Percentiles rank a stretch among this genome's conserved stretches.
These are phyloP conservation scores for Motacilla alba DNA, from an alignment of 2,113 vertebrate species.

Conservation along the genomic window DNA sequence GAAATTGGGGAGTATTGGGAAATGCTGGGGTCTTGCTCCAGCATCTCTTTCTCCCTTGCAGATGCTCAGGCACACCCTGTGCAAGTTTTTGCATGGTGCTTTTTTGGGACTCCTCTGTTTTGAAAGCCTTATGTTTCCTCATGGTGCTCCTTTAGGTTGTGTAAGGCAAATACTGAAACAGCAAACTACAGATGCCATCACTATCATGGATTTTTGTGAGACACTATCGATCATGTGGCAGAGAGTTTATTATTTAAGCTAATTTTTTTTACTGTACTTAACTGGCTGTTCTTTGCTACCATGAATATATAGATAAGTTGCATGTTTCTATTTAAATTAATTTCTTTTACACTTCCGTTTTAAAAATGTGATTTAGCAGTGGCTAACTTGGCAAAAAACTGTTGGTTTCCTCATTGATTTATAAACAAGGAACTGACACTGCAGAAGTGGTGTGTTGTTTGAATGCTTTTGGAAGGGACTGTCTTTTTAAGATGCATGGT, in stretches of 20 bases:
- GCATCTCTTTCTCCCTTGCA: not conserved
- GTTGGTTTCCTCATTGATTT: slow-evolving; percentile 11
- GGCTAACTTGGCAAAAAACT: slow-evolving; percentile 35
- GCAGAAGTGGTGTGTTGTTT: not conserved
- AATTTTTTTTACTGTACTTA: not conserved
- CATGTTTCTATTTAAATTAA: not conserved
- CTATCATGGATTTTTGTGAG: not conserved
- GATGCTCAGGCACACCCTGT: not conserved
- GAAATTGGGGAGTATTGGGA: not conserved
- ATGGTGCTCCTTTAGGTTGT: not conserved
- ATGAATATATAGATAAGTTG: not conserved
- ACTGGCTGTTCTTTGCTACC: not conserved
- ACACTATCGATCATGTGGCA: not conserved
- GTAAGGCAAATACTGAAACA: not conserved
- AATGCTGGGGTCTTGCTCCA: not conserved
- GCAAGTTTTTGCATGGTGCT: not conserved
- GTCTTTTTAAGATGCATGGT: not conserved
- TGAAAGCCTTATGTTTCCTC: not conserved
- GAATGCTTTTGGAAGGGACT: not conserved
- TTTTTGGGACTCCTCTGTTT: not conserved
- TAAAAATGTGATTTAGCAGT: slow-evolving; percentile 29
- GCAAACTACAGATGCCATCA: not conserved
- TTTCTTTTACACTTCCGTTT: slow-evolving; percentile 16
- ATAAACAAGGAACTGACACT: slow-evolving; percentile 44
- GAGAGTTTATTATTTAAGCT: not conserved